Evolutionary conservation across 2,888 invertebrate genomes (phyloP), one percentile per base, ranked within the genome.

Genomic region (Hofmannophila pseudospretella): DNA sequence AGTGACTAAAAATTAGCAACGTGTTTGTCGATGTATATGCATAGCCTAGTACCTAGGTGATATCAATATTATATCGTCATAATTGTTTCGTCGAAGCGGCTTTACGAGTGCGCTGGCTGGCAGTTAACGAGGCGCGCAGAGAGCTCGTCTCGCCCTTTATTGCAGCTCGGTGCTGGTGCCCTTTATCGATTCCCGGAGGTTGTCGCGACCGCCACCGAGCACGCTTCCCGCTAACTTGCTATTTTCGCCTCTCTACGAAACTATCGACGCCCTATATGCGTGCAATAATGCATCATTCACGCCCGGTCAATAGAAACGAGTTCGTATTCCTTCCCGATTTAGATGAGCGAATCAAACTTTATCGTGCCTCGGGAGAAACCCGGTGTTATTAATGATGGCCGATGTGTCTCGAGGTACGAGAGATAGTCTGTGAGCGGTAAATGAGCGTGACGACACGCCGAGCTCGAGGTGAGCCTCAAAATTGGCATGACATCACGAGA

Each of bases 401-500:
- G 44, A 37, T 52, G 39, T 41, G 48, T 63, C 48, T 49, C 55
- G 61, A 69, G 58, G 61, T 66, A 59, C 53, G 64, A 57, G 60
- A 55, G 50, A 46, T 46, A 39, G 49, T 50, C 44, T 16, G 16
- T 41, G 58, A 32, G 14, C 32, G 25, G 60, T 47, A 63, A 79
- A 77, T 67, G 63, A 74, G 74, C 81, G 77, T 81, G 81, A 78
- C 79, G 79, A 65, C 64, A 59, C 61, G 66, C 51, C 62, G 45
- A 51, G 59, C 53, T 59, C 61, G 67, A 63, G 57, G 62, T 64
- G 63, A 66, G 58, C 49, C 60, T 67, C 67, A 58, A 71, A 82
- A 82, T 85, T 77, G 80, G 82, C 86, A 76, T 84, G 81, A 82
- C 84, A 82, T 76, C 78, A 77, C 69, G 82, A 82, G 80, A 76